Evolutionary conservation across 2,888 invertebrate species (phyloP), one percentile per base, ranked within the genome.

Genomic region (Spilosoma lubricipeda): DNA sequence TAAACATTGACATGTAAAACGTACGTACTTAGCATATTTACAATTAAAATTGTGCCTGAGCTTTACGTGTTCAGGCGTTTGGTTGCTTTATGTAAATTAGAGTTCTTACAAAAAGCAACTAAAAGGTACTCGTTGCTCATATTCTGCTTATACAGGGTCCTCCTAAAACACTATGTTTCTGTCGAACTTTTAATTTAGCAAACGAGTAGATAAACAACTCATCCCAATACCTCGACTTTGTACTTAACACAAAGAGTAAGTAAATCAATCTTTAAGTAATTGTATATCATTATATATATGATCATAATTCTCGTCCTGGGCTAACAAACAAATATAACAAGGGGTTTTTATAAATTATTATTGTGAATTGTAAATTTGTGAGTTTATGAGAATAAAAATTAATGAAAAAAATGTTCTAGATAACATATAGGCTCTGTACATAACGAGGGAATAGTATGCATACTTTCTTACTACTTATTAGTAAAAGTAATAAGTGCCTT

Each of bases 1-100:
- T 72, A 66, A 68, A 67, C 69, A 69, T 75, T 64, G 71, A 72
- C 68, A 66, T 72, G 56, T 66, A 48, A 70, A 73, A 65, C 36
- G 15, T 69, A 72, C 36, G 30, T 59, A 70, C 56, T 65, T 45
- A 75, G 15, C 59, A 70, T 76, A 76, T 76, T 73, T 76, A 76
- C 76, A 75, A 66, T 66, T 69, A 72, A 39, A 71, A 70, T 27
- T 36, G 39, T 30, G 27, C 27, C 27, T 59, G 27, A 59, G 15
- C 27, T 13, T 27, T 59, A 56, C n/a, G 56, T 56, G 56, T 56
- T 59, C 59, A 59, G 59, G 15, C 13, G 27, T 15, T 59, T 59
- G 15, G 27, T 59, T 59, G 59, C 59, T 59, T 27, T 27, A 27
- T 59, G 59, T 59, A 56, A 56, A n/a, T 11, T 56, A 5, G 27